Conservation (phyloP, 2,797 vertebrate species). For the Glyptemys insculpta region DNA sequence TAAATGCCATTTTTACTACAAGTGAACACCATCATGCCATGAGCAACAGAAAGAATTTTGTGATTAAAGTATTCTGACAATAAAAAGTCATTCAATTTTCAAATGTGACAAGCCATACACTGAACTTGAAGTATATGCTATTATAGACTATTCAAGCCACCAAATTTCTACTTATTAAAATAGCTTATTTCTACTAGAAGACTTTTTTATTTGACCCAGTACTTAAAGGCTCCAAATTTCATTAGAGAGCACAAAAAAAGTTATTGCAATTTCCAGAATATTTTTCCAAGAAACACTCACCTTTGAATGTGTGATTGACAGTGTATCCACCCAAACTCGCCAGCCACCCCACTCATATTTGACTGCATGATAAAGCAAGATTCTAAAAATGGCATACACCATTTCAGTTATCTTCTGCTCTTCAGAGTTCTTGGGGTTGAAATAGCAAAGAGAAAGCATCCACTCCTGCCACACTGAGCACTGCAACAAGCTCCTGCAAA, state of each 20-base stretch:
- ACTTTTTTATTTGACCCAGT: background rate
- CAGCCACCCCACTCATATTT: conserved; percentile 99
- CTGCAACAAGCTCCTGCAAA: conserved; percentile 94
- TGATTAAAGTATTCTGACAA: background rate
- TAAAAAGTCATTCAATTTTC: background rate
- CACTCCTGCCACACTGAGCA: conserved; percentile 99
- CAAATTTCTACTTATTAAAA: background rate
- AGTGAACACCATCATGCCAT: background rate
- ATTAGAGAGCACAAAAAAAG: background rate
- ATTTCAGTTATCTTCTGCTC: conserved; percentile 99
- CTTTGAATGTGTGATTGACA: conserved; percentile 99
- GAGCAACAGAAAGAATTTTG: background rate
- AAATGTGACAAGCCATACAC: background rate
- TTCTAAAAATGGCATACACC: conserved; percentile 98
- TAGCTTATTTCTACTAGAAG: background rate
- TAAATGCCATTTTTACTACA: background rate
- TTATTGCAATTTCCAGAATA: conserved; percentile 49
- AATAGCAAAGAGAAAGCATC: conserved; percentile 98
- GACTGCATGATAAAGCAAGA: conserved; percentile 97
- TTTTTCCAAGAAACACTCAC: conserved; percentile 80
- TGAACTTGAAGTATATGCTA: background rate
- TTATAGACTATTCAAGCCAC: background rate
- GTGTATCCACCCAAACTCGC: conserved; percentile 98
- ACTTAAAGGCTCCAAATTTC: background rate
- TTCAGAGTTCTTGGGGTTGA: conserved; percentile 92